phyloP scores from a whole-genome alignment of 1,140 invertebrate species.

The Drosophila paulistorum region DNA sequence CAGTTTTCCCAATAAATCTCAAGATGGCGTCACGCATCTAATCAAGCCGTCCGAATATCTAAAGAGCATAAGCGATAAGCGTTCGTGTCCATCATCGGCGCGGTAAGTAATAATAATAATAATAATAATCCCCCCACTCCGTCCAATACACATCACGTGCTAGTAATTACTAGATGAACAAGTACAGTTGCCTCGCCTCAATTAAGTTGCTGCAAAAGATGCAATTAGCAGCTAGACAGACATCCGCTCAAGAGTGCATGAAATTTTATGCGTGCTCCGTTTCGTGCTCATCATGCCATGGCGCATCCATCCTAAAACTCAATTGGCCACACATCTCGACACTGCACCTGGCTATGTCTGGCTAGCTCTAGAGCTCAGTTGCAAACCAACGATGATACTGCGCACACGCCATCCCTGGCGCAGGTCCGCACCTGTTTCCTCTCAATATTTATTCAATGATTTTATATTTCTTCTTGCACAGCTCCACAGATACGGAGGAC shows the following conservation, averaged over 20 bases:
- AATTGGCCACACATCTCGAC: no score
- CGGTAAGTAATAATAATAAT: slow-evolving; percentile 72
- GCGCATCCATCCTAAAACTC: slow-evolving; percentile 10
- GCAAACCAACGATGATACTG: slow-evolving; percentile 76
- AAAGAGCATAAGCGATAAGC: slow-evolving; percentile 89
- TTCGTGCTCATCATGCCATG: slow-evolving; percentile 36
- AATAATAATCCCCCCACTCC: no score
- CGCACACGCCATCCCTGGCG: slow-evolving; percentile 78
- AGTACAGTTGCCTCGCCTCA: slow-evolving; percentile 69
- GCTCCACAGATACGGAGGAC: slow-evolving; percentile 82
- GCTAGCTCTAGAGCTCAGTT: slow-evolving; percentile 49
- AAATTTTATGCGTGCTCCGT: slow-evolving; percentile 81
- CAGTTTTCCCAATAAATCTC: slow-evolving; percentile 88
- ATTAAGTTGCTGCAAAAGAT: slow-evolving; percentile 43
- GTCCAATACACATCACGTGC: slow-evolving; percentile 55
- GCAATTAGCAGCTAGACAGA: slow-evolving; percentile 52
- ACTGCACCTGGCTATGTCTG: neutral
- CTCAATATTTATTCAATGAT: neutral
- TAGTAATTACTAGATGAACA: slow-evolving; percentile 69
- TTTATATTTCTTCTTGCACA: slow-evolving; percentile 26
- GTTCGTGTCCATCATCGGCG: slow-evolving; percentile 84
- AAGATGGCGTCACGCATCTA: slow-evolving; percentile 88
- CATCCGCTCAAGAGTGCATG: slow-evolving; percentile 71
- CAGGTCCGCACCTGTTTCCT: slow-evolving; percentile 53
- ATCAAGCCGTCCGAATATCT: slow-evolving; percentile 97